A percentile compares a stretch with the other conserved stretches of the same genome.
These are phyloP conservation scores for Pogonophryne albipinna DNA, from an alignment of 2,797 vertebrate species.

Conservation along the genomic window DNA sequence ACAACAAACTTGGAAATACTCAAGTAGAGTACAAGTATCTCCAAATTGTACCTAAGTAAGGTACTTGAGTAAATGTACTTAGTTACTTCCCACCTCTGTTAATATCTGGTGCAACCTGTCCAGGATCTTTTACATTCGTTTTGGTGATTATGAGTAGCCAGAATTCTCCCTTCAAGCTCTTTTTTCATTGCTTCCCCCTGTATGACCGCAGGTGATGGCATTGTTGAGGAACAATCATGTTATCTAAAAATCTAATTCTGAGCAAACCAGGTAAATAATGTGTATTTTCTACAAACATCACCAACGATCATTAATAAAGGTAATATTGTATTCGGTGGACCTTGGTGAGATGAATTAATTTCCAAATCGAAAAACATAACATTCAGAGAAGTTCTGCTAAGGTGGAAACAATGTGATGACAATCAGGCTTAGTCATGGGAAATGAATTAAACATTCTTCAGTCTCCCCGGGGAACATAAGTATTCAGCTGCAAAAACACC, in stretches of 20 bases:
- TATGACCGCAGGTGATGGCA: not conserved
- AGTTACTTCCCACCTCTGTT: too few relatives aligned
- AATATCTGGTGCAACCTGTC: too few relatives aligned
- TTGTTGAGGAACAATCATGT: not conserved
- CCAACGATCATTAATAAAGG: slow-evolving; percentile 12
- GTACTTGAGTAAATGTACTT: too few relatives aligned
- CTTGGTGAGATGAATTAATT: slow-evolving; percentile 49
- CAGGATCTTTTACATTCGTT: not conserved
- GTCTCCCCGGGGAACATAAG: slow-evolving; percentile 32
- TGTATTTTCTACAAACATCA: slow-evolving; percentile 23
- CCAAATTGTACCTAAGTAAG: too few relatives aligned
- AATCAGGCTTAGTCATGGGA: slow-evolving; percentile 44
- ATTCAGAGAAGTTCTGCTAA: slow-evolving; percentile 31
- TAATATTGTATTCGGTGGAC: slow-evolving; percentile 33
- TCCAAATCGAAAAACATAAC: slow-evolving; percentile 50
- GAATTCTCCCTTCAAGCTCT: not conserved
- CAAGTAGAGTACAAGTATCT: too few relatives aligned
- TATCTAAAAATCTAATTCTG: not conserved
- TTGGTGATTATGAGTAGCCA: not conserved
- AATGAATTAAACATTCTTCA: slow-evolving; percentile 58
- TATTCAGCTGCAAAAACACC: slow-evolving; percentile 53
- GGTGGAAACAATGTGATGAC: slow-evolving; percentile 38
- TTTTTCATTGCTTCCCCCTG: not conserved
- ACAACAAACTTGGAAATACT: too few relatives aligned
- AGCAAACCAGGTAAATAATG: slow-evolving; percentile 14